A percentile compares a stretch with the other conserved stretches of the same genome.
phyloP scores from a whole-genome alignment of 2,888 invertebrate species.

The Drosophila histrio region DNA sequence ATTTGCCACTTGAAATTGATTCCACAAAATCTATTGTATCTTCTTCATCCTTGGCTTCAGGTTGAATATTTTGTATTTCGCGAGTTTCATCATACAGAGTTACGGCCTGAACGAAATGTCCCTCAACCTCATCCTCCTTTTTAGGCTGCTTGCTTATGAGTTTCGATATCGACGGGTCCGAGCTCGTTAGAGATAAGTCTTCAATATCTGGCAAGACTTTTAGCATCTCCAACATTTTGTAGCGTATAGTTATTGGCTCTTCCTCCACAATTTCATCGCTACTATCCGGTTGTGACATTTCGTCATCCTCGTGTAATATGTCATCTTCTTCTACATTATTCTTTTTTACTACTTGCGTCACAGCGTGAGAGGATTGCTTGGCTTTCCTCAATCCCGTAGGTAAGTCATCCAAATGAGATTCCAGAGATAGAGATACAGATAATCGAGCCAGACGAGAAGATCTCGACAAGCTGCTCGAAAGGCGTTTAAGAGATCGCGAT shows the following conservation, averaged over 20 bases:
- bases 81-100: neutral
- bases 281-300: neutral
- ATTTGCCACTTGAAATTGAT: neutral
- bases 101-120: neutral
- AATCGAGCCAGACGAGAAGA: neutral
- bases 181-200: too few relatives aligned
- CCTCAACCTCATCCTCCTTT: neutral
- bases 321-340: neutral
- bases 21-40: neutral
- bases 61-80: neutral
- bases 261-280: neutral
- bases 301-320: neutral
- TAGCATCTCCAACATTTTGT: neutral
- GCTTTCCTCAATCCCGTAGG: neutral
- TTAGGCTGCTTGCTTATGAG: too few relatives aligned
- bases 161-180: too few relatives aligned
- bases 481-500: neutral
- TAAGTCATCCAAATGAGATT: neutral
- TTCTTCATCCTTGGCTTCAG: neutral
- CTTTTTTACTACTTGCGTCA: neutral
- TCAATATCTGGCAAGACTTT: slow-evolving; percentile 10
- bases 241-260: neutral
- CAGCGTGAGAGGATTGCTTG: neutral
- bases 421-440: neutral
- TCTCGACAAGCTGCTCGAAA: neutral